Conservation (phyloP, 2,113 vertebrate species). For the Dendrocopos noguchii region DNA sequence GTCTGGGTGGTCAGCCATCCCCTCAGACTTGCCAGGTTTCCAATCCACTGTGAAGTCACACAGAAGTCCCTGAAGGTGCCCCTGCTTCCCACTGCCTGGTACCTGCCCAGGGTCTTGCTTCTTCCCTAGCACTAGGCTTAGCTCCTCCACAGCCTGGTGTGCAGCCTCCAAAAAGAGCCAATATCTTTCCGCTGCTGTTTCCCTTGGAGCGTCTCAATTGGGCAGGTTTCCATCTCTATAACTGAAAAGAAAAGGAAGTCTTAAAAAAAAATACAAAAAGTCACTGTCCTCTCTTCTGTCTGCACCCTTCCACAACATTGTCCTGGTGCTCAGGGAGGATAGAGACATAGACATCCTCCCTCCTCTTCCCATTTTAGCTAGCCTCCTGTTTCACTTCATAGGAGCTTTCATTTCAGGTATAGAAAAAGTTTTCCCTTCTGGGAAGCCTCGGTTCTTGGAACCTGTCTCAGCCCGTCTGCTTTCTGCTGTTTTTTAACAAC, state of each 20-base stretch:
- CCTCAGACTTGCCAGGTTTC: neutral
- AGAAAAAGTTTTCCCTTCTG: conserved; percentile 21
- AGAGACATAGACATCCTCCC: neutral
- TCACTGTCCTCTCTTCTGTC: neutral
- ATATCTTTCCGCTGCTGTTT: conserved; percentile 53
- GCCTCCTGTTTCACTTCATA: neutral
- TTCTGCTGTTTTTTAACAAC: conserved; percentile 44
- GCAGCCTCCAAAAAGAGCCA: neutral
- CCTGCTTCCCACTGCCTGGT: neutral
- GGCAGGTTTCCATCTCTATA: conserved; percentile 54
- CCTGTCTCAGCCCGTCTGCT: conserved; percentile 49
- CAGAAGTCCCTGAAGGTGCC: neutral
- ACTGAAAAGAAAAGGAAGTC: conserved; percentile 37
- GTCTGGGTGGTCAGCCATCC: neutral
- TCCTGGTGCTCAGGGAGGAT: neutral
- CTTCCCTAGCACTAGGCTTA: neutral
- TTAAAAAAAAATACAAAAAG: neutral
- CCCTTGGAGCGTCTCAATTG: conserved; percentile 27
- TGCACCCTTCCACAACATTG: neutral
- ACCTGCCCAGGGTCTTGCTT: neutral
- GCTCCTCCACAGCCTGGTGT: neutral
- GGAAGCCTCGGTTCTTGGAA: conserved; percentile 45
- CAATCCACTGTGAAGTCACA: neutral
- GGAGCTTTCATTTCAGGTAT: conserved; percentile 42
- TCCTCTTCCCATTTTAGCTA: neutral